A percentile compares a stretch with the other conserved stretches of the same genome.
Conservation (phyloP, 2,113 vertebrate genomes). For the Ranitomeya imitator region DNA sequence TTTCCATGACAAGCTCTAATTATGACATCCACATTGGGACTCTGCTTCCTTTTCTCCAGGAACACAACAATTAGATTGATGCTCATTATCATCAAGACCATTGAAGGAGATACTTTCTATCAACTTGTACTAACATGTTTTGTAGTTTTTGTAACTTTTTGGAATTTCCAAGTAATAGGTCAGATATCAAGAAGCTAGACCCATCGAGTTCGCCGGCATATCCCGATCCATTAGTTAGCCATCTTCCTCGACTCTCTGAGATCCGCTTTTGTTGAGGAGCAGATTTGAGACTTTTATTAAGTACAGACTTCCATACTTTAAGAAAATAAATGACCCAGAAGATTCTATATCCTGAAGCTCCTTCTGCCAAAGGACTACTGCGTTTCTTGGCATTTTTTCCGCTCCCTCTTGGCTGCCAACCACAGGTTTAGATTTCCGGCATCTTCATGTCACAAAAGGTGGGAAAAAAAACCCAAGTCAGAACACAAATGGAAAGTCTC, state of each 20-base stretch:
- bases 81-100: background rate
- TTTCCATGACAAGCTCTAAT: slow-evolving; percentile 16
- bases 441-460: background rate
- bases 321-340: background rate
- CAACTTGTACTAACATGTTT: background rate
- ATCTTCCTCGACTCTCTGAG: too few species aligned
- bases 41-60: background rate
- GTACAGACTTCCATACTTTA: background rate
- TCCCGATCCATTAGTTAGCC: background rate
- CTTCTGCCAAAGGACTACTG: background rate
- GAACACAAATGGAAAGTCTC: slow-evolving; percentile 15
- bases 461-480: background rate
- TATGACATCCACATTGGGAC: background rate
- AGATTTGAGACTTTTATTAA: background rate
- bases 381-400: background rate
- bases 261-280: background rate
- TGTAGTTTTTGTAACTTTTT: too few species aligned
- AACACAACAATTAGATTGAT: background rate
- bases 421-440: background rate
- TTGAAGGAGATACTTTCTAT: background rate
- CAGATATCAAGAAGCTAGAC: background rate
- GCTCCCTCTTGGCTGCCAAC: background rate
- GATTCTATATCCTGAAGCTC: background rate
- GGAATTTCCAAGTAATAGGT: too few species aligned
- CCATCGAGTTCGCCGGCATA: background rate